Evolutionary conservation across 2,113 vertebrate species (phyloP).

Genomic region (Sarotherodon lohbergeri): DNA sequence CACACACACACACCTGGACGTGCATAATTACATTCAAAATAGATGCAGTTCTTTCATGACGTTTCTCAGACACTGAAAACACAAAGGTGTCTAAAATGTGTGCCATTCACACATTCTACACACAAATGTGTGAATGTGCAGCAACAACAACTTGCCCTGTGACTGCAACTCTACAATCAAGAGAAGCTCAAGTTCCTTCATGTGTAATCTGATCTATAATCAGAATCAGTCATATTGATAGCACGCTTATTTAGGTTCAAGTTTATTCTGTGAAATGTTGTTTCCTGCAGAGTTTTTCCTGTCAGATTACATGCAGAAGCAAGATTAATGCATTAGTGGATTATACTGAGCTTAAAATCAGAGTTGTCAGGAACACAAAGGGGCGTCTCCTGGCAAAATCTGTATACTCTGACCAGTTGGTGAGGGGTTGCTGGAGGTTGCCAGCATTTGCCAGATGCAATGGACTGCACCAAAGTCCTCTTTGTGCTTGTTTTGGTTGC

Average conservation of each 20-base stretch:
- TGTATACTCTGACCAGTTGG: background rate
- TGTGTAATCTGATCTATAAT: background rate
- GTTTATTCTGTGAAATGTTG: background rate
- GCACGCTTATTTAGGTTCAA: background rate
- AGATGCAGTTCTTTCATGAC: background rate
- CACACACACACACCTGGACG: background rate
- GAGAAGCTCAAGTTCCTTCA: background rate
- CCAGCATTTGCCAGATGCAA: background rate
- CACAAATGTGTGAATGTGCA: background rate
- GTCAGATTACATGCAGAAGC: background rate
- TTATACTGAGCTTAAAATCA: background rate
- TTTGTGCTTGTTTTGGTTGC: background rate
- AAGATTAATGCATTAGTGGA: background rate
- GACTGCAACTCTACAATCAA: background rate
- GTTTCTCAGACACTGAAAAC: background rate
- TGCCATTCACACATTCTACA: background rate
- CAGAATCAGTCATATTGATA: background rate
- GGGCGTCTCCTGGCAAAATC: background rate
- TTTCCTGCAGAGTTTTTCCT: background rate
- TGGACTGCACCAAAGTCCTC: background rate
- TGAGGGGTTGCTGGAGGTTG: rapidly evolving
- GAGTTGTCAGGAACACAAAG: background rate
- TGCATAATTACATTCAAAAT: background rate
- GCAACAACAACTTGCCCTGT: background rate
- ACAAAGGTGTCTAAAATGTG: background rate